Conservation (phyloP, 2,797 vertebrate species). For the Phataginus tetradactyla region DNA sequence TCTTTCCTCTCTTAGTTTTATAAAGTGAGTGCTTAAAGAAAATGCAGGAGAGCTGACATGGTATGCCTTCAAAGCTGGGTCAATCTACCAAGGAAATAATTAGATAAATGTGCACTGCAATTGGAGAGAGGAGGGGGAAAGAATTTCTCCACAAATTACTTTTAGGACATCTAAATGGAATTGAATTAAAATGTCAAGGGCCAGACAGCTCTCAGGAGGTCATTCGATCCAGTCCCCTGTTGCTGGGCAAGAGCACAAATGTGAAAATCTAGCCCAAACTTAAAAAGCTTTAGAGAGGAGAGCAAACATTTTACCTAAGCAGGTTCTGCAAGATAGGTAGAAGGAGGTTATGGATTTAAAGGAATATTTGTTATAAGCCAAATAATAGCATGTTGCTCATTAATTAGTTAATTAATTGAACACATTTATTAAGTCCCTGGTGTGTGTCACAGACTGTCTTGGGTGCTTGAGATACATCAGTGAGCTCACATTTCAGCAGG, state of each 20-base stretch:
- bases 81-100: conserved; percentile 76
- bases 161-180: conserved; percentile 72
- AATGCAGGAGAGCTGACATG: conserved; percentile 42
- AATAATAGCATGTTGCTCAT: neutral
- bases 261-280: conserved; percentile 29
- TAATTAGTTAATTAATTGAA: conserved; percentile 15
- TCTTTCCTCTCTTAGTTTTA: conserved; percentile 61
- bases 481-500: neutral
- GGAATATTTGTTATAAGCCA: neutral
- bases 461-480: neutral
- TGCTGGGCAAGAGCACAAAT: neutral
- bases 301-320: neutral
- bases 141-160: conserved; percentile 73
- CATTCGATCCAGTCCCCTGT: conserved; percentile 59
- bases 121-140: conserved; percentile 26
- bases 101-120: conserved; percentile 68
- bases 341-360: neutral
- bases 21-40: conserved; percentile 64
- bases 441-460: neutral
- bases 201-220: conserved; percentile 54
- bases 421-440: neutral
- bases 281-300: neutral
- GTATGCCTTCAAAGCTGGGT: conserved; percentile 63
- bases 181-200: conserved; percentile 72
- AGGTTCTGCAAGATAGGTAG: neutral